Conservation (phyloP, 2,113 vertebrate species). For the Elephas maximus region DNA sequence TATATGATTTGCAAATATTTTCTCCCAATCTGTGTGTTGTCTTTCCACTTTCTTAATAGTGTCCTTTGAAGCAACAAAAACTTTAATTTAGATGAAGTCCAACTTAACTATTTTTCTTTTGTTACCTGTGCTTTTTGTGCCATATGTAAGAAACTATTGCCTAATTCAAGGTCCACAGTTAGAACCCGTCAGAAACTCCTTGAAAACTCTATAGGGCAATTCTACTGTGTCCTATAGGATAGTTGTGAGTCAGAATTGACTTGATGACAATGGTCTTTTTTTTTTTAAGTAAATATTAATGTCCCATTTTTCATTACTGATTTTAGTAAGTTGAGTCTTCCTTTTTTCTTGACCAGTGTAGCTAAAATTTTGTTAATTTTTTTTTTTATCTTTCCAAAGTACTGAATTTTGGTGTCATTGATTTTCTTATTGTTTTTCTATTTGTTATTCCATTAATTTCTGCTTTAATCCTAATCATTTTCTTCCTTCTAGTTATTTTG, state of each 20-base stretch:
- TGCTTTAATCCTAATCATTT: no score
- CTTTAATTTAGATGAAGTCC: not conserved
- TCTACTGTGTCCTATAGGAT: no score
- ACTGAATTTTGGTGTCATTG: not conserved
- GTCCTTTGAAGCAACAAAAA: not conserved
- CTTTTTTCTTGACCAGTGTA: not conserved
- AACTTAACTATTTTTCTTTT: not conserved
- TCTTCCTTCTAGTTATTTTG: no score
- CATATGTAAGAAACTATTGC: not conserved
- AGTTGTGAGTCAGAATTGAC: no score
- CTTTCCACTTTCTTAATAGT: not conserved
- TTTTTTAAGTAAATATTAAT: not conserved
- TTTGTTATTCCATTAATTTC: not conserved
- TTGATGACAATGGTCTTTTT: no score
- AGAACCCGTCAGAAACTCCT: no score
- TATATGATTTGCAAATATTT: constrained; percentile 2
- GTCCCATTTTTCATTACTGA: not conserved
- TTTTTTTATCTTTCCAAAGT: not conserved
- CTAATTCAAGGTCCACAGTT: not conserved
- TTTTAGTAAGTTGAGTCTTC: not conserved
- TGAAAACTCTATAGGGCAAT: no score
- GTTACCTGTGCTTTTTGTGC: not conserved
- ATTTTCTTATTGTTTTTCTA: not conserved
- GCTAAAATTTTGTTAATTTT: not conserved
- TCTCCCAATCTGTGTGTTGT: not conserved